Base-by-base conservation (phyloP, 2,797 vertebrate species). In the Tokudaia tokunoshimensis region DNA sequence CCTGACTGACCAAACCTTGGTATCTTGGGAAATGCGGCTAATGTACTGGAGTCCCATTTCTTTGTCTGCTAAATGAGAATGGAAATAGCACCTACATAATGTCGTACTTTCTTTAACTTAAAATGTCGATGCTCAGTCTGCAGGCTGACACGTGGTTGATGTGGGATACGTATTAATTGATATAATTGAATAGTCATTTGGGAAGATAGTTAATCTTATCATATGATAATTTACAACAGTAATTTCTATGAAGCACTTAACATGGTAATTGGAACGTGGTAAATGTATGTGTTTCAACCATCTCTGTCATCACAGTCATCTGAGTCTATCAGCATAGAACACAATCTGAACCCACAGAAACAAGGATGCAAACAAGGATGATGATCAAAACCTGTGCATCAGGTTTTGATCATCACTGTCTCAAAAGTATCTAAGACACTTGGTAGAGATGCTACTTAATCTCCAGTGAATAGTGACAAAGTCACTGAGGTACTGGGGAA, bases 191-290 rank as follows among this genome's bases (percentile, higher is more conserved):
- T 10, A 88, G 85, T 74, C 63, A 96, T 70, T 94, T 88, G 95
- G 79, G 67, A 94, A 95, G 94, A 94, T 12, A 82, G 74, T 24
- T 80, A 96, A 86, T 44, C 11, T 94, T 95, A 92, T 92, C 90
- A 85, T 22, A 91, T 61, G 41, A 84, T 80, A 92, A 95, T 91
- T 96, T 97, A 93, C 92, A 96, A 94, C 24, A 89, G 59, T 91
- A 94, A 88, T 92, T 94, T 13, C 52, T 78, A 88, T 75, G 88
- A 80, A 92, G 76, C 41, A 96, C 41, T 78, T 90, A 89, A 20
- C 26, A 82, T 13, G 57, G 22, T 79, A 29, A 75, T 61, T 92
- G 74, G 61, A 31, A 94, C 59, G 87, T 44, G 37, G 65, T 14
- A 92, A 95, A 89, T 75, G 20, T 61, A 63, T 74, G 72, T 61